Percentiles rank a stretch among this genome's conserved stretches.
Conservation (phyloP, 2,888 invertebrate genomes). For the Tinea pellionella region DNA sequence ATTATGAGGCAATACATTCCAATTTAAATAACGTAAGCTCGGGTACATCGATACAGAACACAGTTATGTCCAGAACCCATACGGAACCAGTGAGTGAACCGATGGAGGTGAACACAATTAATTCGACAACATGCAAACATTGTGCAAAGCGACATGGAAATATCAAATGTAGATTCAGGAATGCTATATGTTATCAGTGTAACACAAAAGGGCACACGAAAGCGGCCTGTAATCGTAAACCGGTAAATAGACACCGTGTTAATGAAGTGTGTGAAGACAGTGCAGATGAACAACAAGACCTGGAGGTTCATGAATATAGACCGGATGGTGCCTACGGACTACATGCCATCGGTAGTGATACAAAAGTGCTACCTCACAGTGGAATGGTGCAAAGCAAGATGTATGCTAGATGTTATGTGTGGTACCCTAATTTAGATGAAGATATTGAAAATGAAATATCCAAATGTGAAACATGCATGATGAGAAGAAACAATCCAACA, state of each 20-base stretch:
- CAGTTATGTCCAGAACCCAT: no score
- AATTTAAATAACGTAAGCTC: no score
- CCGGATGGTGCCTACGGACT: no score
- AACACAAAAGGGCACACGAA: constrained; percentile 15
- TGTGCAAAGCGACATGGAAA: constrained; percentile 12
- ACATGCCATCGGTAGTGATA: no score
- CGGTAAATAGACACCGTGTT: no score
- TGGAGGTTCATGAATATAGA: no score
- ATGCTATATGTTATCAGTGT: constrained; percentile 15
- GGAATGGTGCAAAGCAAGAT: constrained; percentile 20
- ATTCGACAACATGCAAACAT: constrained; percentile 9
- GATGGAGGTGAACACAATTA: constrained; percentile 14
- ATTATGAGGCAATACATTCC: background rate
- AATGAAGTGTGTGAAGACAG: no score
- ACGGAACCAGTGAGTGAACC: background rate
- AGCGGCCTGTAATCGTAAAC: constrained; percentile 11
- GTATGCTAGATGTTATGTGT: constrained; percentile 20
- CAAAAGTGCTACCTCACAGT: constrained; percentile 14
- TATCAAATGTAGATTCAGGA: constrained; percentile 13
- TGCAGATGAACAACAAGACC: no score
- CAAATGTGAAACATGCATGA: constrained; percentile 18
- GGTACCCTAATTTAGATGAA: constrained; percentile 19
- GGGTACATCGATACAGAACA: no score
- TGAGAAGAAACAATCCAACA: no score
- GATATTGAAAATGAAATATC: constrained; percentile 18